Evolutionary conservation across 2,888 invertebrate species (phyloP), one percentile per base, ranked within the genome.

Genomic region (Sisyra nigra): DNA sequence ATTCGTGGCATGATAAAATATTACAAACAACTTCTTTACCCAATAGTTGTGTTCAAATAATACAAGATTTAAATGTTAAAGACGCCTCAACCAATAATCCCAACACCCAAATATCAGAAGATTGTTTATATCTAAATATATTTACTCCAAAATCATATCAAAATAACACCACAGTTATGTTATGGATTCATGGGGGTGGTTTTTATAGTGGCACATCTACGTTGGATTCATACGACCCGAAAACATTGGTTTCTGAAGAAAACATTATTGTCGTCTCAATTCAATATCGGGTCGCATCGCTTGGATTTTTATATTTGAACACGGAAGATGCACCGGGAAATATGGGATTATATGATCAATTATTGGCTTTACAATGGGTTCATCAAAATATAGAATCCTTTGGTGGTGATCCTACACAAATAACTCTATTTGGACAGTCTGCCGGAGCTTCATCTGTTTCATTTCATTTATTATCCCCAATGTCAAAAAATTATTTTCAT

Each of bases 371-470:
- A 44, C 80, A 86, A 57, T 88, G 87, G 86, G 77, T 87, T 13
- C 78, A 76, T 56, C 85, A 88, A 59, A 89, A 91, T 61, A 88
- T 91, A 51, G 80, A 72, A 45, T 73, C 74, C 18, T 91, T 91
- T 58, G 91, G 89, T 15, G 92, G 92, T 3, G 88, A 91, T 60
- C 84, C 88, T 11, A 75, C 84, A 53, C 89, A 89, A 57, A 79
- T 92, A 42, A 81, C 88, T 7, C 65, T 96, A 39, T 93, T 94
- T 60, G 94, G 94, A n/a, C 94, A 94, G 63, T 91, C 91, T 47
- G 93, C 93, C 15, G 94, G 96, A 3, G 92, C 92, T 1, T 91
- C 87, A n/a, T 88, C 91, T 32, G 89, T 94, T 10, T 85, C 87
- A 24, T 65, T 86, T 55, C 87, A 87, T 63, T 67, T 88, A 41